Evolutionary conservation across 1,140 invertebrate genomes (phyloP).

Genomic region (Bombus confusus): DNA sequence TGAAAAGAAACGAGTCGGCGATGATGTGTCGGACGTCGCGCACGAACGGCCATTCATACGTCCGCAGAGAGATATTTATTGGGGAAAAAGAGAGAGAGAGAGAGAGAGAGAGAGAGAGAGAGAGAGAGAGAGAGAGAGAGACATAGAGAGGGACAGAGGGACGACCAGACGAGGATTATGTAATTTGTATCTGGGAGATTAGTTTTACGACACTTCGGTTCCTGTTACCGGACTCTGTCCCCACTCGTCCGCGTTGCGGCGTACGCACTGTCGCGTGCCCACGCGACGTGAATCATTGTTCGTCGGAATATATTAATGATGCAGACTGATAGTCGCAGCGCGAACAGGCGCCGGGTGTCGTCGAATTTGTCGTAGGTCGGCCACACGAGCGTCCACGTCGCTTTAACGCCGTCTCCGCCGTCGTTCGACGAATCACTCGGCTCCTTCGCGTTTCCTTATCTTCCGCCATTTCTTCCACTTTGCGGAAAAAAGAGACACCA

Average conservation of each 20-base stretch:
- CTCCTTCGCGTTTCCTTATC: too few species aligned
- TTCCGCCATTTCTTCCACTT: too few species aligned
- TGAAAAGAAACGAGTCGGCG: slow-evolving; percentile 16
- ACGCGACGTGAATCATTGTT: slow-evolving; percentile 65
- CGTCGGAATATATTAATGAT: slow-evolving; percentile 62
- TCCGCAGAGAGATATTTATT: slow-evolving; percentile 36
- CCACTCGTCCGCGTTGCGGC: background rate
- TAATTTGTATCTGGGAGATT: slow-evolving; percentile 70
- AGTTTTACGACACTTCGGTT: slow-evolving; percentile 67
- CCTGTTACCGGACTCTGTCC: slow-evolving; percentile 35
- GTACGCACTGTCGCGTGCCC: slow-evolving; percentile 39
- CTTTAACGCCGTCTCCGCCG: background rate
- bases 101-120: background rate
- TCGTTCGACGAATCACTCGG: background rate
- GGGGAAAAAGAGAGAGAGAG: slow-evolving; percentile 13
- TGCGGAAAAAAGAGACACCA: too few species aligned
- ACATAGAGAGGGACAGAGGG: slow-evolving; percentile 9
- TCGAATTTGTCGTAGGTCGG: slow-evolving; percentile 55
- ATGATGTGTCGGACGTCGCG: slow-evolving; percentile 9
- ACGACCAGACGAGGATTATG: slow-evolving; percentile 64
- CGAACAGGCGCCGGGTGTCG: slow-evolving; percentile 20
- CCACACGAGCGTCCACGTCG: background rate
- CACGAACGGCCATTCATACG: slow-evolving; percentile 31
- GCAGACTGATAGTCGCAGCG: slow-evolving; percentile 44
- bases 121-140: background rate